A percentile compares a stretch with the other conserved stretches of the same genome.
Evolutionary conservation across 30 jellyfish, hydroid and myxozoan genomes (phyloP).

Genomic region (Hydra vulgaris): DNA sequence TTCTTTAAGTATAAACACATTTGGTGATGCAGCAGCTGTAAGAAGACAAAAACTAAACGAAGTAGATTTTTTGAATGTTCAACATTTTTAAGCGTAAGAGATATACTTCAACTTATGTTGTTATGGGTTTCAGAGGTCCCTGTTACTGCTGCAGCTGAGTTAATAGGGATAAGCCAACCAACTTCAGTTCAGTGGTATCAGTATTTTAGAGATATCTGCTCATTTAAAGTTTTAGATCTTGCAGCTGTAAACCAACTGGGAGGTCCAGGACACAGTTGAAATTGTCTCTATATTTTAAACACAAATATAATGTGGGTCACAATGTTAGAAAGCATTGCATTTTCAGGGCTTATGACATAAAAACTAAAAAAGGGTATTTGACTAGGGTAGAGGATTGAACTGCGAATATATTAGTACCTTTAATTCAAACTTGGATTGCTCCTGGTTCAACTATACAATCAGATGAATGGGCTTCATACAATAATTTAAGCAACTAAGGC

Average conservation of each 20-base stretch:
- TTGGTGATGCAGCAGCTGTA: background rate
- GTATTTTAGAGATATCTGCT: background rate
- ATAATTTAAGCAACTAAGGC: no score
- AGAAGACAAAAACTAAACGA: background rate
- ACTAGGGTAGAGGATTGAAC: no score
- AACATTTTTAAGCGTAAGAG: background rate
- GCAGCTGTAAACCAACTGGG: background rate
- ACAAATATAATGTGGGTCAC: no score
- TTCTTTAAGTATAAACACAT: background rate
- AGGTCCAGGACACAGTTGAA: background rate
- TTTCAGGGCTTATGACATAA: no score
- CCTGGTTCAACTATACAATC: no score
- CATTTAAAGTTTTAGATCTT: background rate
- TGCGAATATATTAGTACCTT: no score
- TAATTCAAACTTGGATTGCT: no score
- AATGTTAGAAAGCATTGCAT: no score
- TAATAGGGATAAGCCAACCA: no score
- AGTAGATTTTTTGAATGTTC: background rate
- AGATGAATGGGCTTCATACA: no score
- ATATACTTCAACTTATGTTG: background rate
- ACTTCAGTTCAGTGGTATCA: no score
- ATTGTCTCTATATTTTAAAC: background rate
- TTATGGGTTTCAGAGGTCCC: background rate
- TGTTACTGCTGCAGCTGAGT: background rate
- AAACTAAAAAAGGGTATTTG: no score